A percentile compares a stretch with the other conserved stretches of the same genome.
Conservation (phyloP, 2,888 invertebrate species). For the Saturnia japonica region DNA sequence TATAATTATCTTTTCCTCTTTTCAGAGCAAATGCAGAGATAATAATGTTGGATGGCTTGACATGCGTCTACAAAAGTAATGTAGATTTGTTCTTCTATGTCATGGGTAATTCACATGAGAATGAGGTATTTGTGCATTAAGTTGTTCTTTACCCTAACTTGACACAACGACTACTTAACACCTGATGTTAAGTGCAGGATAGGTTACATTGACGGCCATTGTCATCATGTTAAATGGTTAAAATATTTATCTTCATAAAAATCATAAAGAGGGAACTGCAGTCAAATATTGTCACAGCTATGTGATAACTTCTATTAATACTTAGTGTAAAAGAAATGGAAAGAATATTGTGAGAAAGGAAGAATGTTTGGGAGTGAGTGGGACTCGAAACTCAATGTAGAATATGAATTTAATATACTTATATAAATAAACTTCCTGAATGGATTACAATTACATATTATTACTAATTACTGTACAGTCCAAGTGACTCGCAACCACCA, state of each 20-base stretch:
- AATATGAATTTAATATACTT: too few relatives aligned
- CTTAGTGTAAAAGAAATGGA: neutral
- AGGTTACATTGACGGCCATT: neutral
- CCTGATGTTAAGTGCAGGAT: neutral
- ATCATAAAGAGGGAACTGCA: neutral
- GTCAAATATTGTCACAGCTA: neutral
- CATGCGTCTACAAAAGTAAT: conserved; percentile 98
- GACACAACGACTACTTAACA: neutral
- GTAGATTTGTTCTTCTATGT: conserved; percentile 99
- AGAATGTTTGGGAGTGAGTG: neutral
- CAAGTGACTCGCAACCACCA: too few relatives aligned
- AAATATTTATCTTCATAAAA: neutral
- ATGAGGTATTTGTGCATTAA: conserved; percentile 87
- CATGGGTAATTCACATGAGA: conserved; percentile 98
- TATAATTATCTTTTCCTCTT: conserved; percentile 26
- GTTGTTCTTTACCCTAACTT: neutral
- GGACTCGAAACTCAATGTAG: too few relatives aligned
- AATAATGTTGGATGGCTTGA: conserved; percentile 98
- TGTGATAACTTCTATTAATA: neutral
- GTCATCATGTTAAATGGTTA: neutral
- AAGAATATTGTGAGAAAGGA: neutral
- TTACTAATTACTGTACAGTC: too few relatives aligned
- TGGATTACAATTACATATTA: too few relatives aligned
- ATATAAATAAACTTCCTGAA: too few relatives aligned
- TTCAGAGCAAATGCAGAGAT: conserved; percentile 97